phyloP scores from a whole-genome alignment of 1,140 invertebrate species.

The Physella acuta region DNA sequence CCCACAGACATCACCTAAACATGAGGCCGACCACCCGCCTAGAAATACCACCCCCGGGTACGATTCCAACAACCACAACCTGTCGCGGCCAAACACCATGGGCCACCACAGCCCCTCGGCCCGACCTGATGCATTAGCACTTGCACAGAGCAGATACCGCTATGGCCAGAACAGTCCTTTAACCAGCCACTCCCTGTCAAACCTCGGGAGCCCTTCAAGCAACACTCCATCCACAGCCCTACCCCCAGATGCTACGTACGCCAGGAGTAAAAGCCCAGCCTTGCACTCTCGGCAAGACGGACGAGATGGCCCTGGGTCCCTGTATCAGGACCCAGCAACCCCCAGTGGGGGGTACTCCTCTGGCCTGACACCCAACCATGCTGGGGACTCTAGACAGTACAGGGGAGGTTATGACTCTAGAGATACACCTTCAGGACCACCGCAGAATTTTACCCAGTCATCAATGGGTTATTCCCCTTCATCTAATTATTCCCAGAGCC shows the following conservation, averaged over 20 bases:
- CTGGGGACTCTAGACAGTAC: too few species aligned
- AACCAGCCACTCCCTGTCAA: background rate
- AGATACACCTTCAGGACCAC: too few species aligned
- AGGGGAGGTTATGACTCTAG: too few species aligned
- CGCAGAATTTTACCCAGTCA: too few species aligned
- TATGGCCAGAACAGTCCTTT: background rate
- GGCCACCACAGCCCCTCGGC: too few species aligned
- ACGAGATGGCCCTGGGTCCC: background rate
- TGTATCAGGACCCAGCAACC: background rate
- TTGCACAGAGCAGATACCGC: constrained; percentile 13
- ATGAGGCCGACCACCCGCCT: background rate
- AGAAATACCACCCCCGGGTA: background rate
- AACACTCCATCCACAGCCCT: background rate
- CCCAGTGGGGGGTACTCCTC: background rate
- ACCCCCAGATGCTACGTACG: background rate
- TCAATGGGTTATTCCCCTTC: too few species aligned
- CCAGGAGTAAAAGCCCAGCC: background rate
- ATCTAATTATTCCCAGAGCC: too few species aligned
- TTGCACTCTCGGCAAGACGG: background rate
- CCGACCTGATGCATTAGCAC: too few species aligned
- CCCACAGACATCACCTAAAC: too few species aligned
- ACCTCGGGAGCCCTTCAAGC: background rate
- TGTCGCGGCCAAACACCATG: too few species aligned
- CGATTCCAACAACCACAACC: background rate
- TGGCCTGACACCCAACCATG: background rate